Base-by-base conservation (phyloP, 1,140 invertebrate genomes). In the Antheraea pernyi region DNA sequence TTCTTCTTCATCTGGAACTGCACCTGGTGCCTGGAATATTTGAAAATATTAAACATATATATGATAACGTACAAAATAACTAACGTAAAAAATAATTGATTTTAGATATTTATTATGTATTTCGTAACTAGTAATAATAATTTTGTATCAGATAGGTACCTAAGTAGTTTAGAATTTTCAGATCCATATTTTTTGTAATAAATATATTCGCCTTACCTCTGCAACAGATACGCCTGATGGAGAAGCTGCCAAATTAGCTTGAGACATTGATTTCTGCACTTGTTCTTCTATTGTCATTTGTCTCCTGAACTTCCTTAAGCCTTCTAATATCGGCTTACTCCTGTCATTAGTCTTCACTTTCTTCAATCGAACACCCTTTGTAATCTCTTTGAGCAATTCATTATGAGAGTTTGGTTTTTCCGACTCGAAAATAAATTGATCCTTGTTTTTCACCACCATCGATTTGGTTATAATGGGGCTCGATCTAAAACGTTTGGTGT, bases 251-350 rank as follows among this genome's bases (percentile, higher is more conserved):
- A 95, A 77, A 78, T 94, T 94, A 6, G 95, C 93, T 83, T 95
- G 95, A 2, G 95, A 96, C 83, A 95, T 94, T 0, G 96, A 96
- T 81, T 97, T 97, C 71, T 97, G 95, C 42, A 97, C 95, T 89
- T 97, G 96, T 85, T 98, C 97, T 80, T 98, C 97, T 73, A 97
- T 97, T 2, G 97, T 98, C 94, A 97, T 94, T 88, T 98, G 97
- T 75, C 96, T 94, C 67, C 97, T 94, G 84, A 98, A 97, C 89
- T 97, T 97, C 59, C 97, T 94, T 61, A 98, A 91, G 19, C 97
- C 97, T 88, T 96, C 95, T 62, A 98, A 88, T 67, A 96, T 94
- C 3, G 97, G 97, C 90, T 95, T 97, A 81, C 97, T 98, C 76
- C 97, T 95, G 81, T 98, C 97, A 83, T 98, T 97, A 19, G 95